A percentile compares a stretch with the other conserved stretches of the same genome.
Evolutionary conservation across 2,113 vertebrate genomes (phyloP).

Genomic region (Dromiciops gliroides): DNA sequence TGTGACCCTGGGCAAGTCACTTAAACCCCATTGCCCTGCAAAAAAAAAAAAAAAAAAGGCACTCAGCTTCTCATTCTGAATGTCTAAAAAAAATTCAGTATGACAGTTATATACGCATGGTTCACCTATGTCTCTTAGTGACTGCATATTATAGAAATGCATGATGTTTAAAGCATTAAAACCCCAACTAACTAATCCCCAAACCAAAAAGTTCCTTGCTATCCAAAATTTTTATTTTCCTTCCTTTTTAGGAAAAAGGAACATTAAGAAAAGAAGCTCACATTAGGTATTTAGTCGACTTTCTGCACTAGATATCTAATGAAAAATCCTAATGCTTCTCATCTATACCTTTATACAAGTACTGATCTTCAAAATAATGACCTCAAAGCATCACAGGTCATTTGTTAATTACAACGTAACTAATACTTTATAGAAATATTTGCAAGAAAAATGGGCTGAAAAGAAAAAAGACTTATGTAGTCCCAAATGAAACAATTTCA

Average conservation of each 20-base stretch:
- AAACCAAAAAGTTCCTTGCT: background rate
- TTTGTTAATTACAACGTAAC: background rate
- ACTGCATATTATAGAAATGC: background rate
- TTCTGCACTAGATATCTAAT: background rate
- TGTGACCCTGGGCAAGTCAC: too few relatives aligned
- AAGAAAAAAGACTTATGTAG: too few relatives aligned
- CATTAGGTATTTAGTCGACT: background rate
- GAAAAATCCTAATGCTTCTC: background rate
- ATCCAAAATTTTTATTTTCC: background rate
- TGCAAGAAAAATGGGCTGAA: background rate
- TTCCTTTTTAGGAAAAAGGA: background rate
- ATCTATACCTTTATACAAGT: background rate
- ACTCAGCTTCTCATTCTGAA: background rate
- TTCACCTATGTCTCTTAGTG: background rate
- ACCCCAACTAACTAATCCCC: background rate
- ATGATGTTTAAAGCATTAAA: background rate
- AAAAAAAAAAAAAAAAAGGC: background rate
- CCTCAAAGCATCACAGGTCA: background rate
- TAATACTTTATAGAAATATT: background rate
- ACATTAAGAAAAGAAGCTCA: background rate
- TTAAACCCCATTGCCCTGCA: too few relatives aligned
- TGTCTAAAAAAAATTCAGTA: background rate
- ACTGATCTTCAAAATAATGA: background rate
- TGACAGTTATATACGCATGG: background rate
- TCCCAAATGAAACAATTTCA: background rate